Percentiles rank a stretch among this genome's conserved stretches.
Conservation (phyloP, 2,888 invertebrate genomes). For the Cremastobaeus sp. region DNA sequence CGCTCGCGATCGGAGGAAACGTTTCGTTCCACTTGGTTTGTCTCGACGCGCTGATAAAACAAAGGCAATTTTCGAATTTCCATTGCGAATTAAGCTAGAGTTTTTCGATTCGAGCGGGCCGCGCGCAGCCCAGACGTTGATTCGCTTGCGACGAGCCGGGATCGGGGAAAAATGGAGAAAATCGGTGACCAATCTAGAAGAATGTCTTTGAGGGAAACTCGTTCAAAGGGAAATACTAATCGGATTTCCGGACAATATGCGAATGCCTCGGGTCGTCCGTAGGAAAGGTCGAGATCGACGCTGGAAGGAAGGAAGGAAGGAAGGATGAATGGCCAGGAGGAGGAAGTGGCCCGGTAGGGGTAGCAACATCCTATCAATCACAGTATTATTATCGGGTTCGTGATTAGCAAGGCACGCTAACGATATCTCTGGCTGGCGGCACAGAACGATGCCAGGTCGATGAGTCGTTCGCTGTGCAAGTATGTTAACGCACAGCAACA, state of each 20-base stretch:
- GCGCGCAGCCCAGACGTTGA: no score
- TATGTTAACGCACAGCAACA: constrained; percentile 50
- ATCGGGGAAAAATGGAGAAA: no score
- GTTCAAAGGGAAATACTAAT: constrained; percentile 43
- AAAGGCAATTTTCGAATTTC: no score
- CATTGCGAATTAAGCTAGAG: no score
- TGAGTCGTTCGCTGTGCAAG: constrained; percentile 51
- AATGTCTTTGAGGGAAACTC: constrained; percentile 46
- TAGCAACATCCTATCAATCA: constrained; percentile 78
- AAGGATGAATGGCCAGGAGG: constrained; percentile 43
- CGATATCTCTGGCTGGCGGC: constrained; percentile 77
- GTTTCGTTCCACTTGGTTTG: no score
- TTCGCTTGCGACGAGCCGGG: no score
- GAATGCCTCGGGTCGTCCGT: constrained; percentile 50
- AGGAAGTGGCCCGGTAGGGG: constrained; percentile 60
- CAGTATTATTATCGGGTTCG: constrained; percentile 78
- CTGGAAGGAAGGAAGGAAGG: constrained; percentile 55
- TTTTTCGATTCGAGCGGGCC: no score
- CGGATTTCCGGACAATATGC: constrained; percentile 57
- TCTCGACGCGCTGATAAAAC: no score
- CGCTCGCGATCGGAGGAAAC: no score
- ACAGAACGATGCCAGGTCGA: constrained; percentile 69
- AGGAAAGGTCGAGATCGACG: constrained; percentile 53
- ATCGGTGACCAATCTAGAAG: constrained; percentile 12
- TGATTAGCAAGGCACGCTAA: constrained; percentile 78